Base-by-base conservation (phyloP, 2,888 invertebrate species). In the Isoperla grammatica region DNA sequence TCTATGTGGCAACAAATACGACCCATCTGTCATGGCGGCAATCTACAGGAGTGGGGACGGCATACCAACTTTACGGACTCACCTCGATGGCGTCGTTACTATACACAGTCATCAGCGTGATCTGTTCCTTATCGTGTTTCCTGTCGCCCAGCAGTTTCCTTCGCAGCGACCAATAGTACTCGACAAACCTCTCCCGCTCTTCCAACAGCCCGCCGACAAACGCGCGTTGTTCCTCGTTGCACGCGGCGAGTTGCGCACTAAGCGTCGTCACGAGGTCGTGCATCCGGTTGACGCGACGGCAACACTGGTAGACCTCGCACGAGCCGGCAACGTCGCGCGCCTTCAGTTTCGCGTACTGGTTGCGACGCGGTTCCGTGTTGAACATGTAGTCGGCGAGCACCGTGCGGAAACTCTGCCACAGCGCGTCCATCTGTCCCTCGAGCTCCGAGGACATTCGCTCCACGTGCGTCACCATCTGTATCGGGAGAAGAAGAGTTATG, bases 21-120 rank as follows among this genome's bases (percentile, higher is more conserved):
- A n/a, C n/a, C n/a, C n/a, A n/a, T n/a, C n/a, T n/a, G n/a, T n/a
- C n/a, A n/a, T n/a, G n/a, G n/a, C n/a, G n/a, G n/a, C n/a, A n/a
- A n/a, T n/a, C n/a, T n/a, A n/a, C n/a, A n/a, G n/a, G n/a, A n/a
- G n/a, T n/a, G n/a, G n/a, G n/a, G n/a, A n/a, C n/a, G n/a, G n/a
- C n/a, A n/a, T n/a, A n/a, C 13, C 43, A 6, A 43, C 5, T 43
- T 43, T 54, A 8, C 13, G 37, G 35, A 60, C 57, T 67, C 65
- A 82, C 82, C 73, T 79, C 75, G 42, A 81, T 78, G 50, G 79
- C 75, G 57, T 79, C 76, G 65, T 83, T 81, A 66, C 87, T 85
- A 39, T 76, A 73, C 48, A 85, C 80, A 9, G 84, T 85, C 70
- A 88, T 75, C 19, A 77, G 65, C 19, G 79, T 81, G 29, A 90